Base-by-base conservation (phyloP, 2,888 invertebrate species). In the Podabrus alpinus region DNA sequence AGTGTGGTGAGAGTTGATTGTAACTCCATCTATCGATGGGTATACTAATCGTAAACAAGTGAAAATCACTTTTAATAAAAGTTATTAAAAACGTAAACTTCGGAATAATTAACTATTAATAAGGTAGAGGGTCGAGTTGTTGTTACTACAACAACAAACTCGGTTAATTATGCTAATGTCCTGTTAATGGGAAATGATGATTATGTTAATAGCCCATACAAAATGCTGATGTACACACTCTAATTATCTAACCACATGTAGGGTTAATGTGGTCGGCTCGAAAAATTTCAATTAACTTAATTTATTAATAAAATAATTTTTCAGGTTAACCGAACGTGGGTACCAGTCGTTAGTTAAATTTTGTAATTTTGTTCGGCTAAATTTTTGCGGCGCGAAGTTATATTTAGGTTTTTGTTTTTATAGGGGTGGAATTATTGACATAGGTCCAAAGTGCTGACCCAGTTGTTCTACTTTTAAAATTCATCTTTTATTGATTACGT, bases 161-260 rank as follows among this genome's bases (percentile, higher is more conserved):
- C 72, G 73, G 75, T 74, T 79, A 78, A 78, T 77, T 76, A 83
- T 81, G 82, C 81, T 83, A 83, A 84, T 83, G 82, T 80, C 82
- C 81, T 80, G 77, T 75, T 79, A 79, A 82, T 82, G 79, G 81
- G 82, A 82, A 84, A 82, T 85, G 82, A 82, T 83, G 82, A 83
- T 84, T 83, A 84, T 83, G 82, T 81, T 84, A 84, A 84, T 83
- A 79, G 79, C 74, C 78, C 77, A 71, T 75, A 79, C 79, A 78
- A 79, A 45, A 80, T 79, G 74, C 64, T 73, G 71, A 78, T 77
- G 71, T 68, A 79, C 72, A 60, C 68, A 45, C 72, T 76, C 76
- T 79, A 68, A 75, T 67, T 59, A 68, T 45, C 62, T 64, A 64
- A 64, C 62, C 62, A 21, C 62, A 64, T 64, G 62, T 64, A 21